A percentile compares a stretch with the other conserved stretches of the same genome.
phyloP scores from a whole-genome alignment of 2,113 vertebrate genomes.

The Heloderma charlesbogerti region DNA sequence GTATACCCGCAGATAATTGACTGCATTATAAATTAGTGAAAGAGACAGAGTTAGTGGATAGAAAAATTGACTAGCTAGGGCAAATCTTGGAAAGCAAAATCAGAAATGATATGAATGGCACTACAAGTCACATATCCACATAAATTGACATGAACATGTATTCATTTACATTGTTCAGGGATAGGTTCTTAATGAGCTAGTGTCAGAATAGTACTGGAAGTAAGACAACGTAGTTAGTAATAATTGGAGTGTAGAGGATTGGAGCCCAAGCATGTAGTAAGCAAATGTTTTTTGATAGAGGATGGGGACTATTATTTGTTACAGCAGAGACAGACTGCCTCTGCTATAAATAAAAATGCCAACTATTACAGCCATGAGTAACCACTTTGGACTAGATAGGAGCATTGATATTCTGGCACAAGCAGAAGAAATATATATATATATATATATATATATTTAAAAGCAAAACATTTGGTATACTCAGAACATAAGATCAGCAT shows the following conservation, averaged over 20 bases:
- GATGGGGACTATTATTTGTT: neutral
- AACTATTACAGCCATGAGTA: neutral
- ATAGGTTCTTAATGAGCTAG: neutral
- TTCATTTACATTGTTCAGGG: neutral
- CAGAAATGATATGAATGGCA: slow-evolving; percentile 42
- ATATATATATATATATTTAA: no score
- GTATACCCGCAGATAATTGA: slow-evolving; percentile 61
- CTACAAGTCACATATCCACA: neutral
- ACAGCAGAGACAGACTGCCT: neutral
- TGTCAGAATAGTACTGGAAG: neutral
- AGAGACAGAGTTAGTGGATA: slow-evolving; percentile 28
- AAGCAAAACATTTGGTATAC: neutral
- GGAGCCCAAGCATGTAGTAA: neutral
- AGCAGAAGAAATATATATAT: neutral
- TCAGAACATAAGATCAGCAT: neutral
- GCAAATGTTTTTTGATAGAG: neutral
- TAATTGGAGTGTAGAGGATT: neutral
- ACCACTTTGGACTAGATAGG: neutral
- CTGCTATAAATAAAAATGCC: neutral
- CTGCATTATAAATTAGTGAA: slow-evolving; percentile 40
- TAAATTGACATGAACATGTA: rapidly evolving
- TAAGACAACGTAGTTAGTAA: rapidly evolving
- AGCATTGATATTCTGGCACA: neutral
- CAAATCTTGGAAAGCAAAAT: slow-evolving; percentile 44
- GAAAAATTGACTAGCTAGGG: slow-evolving; percentile 40